These are phyloP conservation scores for Thymelicus lineola DNA, from an alignment of 2,888 invertebrate species.

Conservation along the genomic window DNA sequence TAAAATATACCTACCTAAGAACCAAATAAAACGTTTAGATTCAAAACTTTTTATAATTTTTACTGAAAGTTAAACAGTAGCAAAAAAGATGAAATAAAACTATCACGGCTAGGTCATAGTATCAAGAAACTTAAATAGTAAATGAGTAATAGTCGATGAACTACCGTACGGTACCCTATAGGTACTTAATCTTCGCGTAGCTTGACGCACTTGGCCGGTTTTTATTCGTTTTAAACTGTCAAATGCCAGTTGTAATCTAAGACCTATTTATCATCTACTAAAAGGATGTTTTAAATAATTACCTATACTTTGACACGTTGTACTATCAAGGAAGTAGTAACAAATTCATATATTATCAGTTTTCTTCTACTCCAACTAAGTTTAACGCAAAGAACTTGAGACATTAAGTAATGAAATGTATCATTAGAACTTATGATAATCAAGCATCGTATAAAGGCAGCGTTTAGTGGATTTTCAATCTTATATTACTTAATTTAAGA, in stretches of 20 bases:
- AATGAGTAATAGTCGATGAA: no score
- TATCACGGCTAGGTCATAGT: no score
- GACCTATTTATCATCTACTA: slow-evolving; percentile 8
- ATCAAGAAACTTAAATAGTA: no score
- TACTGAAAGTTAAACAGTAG: no score
- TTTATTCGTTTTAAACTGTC: slow-evolving; percentile 1
- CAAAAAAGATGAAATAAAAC: no score
- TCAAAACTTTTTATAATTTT: no score
- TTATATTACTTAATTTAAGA: slow-evolving; percentile 8
- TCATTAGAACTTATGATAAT: slow-evolving; percentile 28
- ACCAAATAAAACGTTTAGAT: no score
- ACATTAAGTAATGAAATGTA: slow-evolving; percentile 38
- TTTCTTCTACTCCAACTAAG: slow-evolving; percentile 23
- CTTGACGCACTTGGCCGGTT: neutral
- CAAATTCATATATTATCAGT: slow-evolving; percentile 20
- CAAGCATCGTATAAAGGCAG: neutral
- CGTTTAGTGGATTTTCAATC: slow-evolving; percentile 16
- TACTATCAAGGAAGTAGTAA: slow-evolving; percentile 14
- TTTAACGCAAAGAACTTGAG: slow-evolving; percentile 29
- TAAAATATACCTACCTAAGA: no score
- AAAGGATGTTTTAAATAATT: slow-evolving; percentile 33
- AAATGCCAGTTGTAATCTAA: slow-evolving; percentile 14
- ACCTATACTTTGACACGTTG: slow-evolving; percentile 2
- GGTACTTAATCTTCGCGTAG: no score
- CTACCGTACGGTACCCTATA: no score